phyloP scores from a whole-genome alignment of 2,797 vertebrate species.

The Amphiprion clarkii region DNA sequence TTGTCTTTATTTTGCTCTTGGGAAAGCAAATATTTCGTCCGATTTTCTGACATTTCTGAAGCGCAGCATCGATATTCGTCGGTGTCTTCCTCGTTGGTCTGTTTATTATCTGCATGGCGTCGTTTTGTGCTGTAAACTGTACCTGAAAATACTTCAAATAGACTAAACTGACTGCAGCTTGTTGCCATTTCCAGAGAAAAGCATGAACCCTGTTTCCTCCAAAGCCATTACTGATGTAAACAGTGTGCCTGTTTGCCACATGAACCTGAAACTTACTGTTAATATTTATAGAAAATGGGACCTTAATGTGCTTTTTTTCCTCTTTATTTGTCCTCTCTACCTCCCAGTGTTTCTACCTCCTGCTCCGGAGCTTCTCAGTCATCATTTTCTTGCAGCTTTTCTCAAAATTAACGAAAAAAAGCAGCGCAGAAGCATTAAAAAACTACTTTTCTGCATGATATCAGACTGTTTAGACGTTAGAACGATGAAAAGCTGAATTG shows the following conservation, averaged over 20 bases:
- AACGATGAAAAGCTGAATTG: too few species aligned
- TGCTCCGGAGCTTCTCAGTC: conserved; percentile 22
- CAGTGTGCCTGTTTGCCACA: conserved; percentile 24
- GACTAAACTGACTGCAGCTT: conserved; percentile 33
- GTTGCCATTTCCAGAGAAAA: conserved; percentile 32
- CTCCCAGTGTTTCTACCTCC: conserved; percentile 64
- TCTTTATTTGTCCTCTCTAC: conserved; percentile 44
- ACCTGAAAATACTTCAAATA: too few species aligned
- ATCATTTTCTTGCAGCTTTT: neutral
- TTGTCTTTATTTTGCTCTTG: neutral
- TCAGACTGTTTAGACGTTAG: neutral
- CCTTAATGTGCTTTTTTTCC: conserved; percentile 18
- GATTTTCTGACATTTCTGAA: neutral
- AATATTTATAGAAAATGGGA: conserved; percentile 25
- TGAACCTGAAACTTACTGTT: conserved; percentile 10
- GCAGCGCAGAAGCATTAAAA: too few species aligned
- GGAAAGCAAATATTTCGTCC: neutral
- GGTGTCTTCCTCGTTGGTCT: conserved; percentile 43
- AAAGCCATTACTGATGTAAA: conserved; percentile 35
- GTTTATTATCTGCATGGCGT: conserved; percentile 49
- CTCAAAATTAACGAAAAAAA: neutral
- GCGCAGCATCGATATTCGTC: neutral
- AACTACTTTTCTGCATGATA: neutral
- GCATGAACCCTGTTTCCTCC: conserved; percentile 39
- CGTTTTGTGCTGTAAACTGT: conserved; percentile 13